Conservation (phyloP, 92 coral and sea anemone genomes). For the Chrysogorgia sp. region DNA sequence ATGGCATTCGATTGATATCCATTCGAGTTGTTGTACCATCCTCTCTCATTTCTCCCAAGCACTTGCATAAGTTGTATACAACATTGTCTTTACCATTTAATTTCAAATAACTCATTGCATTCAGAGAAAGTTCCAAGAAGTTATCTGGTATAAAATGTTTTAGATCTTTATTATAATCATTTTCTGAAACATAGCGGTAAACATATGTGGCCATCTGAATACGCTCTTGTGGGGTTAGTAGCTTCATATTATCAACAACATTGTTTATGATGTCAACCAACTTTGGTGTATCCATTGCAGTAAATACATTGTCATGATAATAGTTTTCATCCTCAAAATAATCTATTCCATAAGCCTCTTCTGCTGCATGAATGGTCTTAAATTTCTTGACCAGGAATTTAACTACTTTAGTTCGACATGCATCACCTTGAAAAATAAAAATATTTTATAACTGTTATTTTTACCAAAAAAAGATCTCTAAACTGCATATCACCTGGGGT, state of each 20-base stretch:
- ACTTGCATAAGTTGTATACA: slow-evolving; percentile 32
- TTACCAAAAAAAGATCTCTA: too few relatives aligned
- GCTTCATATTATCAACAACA: slow-evolving; percentile 1
- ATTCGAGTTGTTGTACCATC: slow-evolving; percentile 29
- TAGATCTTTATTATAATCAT: slow-evolving; percentile 27
- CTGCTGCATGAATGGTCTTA: slow-evolving; percentile 38
- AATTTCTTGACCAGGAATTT: slow-evolving; percentile 9
- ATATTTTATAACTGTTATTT: too few relatives aligned
- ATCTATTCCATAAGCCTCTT: slow-evolving; percentile 32
- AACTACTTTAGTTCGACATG: slow-evolving; percentile 31
- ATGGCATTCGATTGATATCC: slow-evolving; percentile 54
- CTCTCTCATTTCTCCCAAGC: slow-evolving; percentile 32
- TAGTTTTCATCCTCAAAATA: slow-evolving; percentile 23
- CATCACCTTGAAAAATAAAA: slow-evolving; percentile 22
- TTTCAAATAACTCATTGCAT: slow-evolving; percentile 22
- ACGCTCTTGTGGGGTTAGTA: slow-evolving; percentile 13
- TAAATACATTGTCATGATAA: neutral
- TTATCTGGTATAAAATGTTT: slow-evolving; percentile 17
- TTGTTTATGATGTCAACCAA: slow-evolving; percentile 29
- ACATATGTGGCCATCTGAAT: slow-evolving; percentile 20
- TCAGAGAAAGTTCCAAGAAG: slow-evolving; percentile 20
- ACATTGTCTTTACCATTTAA: slow-evolving; percentile 45
- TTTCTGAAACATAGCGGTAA: slow-evolving; percentile 10
- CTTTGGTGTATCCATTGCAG: neutral
- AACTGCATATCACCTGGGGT: too few relatives aligned